Conservation (phyloP, 2,113 vertebrate genomes). For the Psettodes erumei region DNA sequence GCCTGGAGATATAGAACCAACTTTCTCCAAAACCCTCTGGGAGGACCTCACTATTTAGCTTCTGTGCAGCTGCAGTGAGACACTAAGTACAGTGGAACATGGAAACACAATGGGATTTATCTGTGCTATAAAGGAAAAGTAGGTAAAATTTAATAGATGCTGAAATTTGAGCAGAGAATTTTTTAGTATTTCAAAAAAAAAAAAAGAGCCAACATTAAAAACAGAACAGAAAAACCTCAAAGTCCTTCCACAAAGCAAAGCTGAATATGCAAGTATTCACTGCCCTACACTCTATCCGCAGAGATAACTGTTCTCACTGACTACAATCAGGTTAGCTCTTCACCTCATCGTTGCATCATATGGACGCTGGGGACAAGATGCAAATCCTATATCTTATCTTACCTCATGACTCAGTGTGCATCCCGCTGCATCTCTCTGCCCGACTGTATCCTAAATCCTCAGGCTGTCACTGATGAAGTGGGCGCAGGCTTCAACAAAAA, state of each 20-base stretch:
- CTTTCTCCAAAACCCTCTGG: conserved; percentile 15
- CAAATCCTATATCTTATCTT: conserved; percentile 26
- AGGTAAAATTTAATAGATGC: neutral
- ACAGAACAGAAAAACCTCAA: neutral
- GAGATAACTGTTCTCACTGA: neutral
- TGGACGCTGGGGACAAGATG: neutral
- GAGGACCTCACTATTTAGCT: neutral
- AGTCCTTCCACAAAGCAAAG: neutral
- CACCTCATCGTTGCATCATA: neutral
- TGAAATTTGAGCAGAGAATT: neutral
- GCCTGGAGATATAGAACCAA: conserved; percentile 35
- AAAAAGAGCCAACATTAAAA: neutral
- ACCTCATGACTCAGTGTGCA: conserved; percentile 62
- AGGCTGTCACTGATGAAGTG: conserved; percentile 26
- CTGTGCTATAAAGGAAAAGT: neutral
- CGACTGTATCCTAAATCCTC: conserved; percentile 54
- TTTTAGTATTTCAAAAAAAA: neutral
- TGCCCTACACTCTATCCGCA: neutral
- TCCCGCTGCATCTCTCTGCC: conserved; percentile 15
- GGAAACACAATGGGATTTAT: conserved; percentile 1
- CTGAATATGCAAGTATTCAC: neutral
- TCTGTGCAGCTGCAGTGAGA: conserved; percentile 19
- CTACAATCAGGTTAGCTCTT: neutral
- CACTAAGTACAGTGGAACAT: conserved; percentile 8
- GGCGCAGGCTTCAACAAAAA: conserved; percentile 41